Evolutionary conservation across 2,888 invertebrate species (phyloP).

Genomic region (Chymomyza amoena): DNA sequence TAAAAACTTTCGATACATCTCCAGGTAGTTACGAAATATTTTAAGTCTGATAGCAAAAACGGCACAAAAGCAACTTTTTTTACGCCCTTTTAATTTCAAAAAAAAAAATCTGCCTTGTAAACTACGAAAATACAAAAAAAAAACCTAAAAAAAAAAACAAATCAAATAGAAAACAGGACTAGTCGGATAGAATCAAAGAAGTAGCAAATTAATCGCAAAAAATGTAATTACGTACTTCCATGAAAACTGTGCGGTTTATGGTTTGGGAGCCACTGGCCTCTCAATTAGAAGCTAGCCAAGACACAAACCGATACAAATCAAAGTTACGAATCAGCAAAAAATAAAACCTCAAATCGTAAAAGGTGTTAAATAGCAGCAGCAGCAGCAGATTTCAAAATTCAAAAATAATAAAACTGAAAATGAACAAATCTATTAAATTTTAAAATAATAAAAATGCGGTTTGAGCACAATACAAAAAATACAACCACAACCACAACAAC

Average conservation of each 20-base stretch:
- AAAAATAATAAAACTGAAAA: constrained; percentile 31
- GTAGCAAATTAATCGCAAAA: constrained; percentile 4
- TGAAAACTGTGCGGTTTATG: neutral
- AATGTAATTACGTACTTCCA: constrained; percentile 9
- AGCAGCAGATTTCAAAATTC: constrained; percentile 73
- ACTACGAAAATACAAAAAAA: constrained; percentile 37
- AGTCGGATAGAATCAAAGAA: constrained; percentile 32
- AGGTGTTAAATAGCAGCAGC: constrained; percentile 48
- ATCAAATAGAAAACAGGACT: constrained; percentile 34
- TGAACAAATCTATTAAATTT: constrained; percentile 21
- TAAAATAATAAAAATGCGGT: constrained; percentile 45
- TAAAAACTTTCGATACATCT: constrained; percentile 54
- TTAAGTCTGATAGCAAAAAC: constrained; percentile 52
- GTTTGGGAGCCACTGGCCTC: neutral
- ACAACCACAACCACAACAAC: constrained; percentile 33
- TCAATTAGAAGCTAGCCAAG: neutral
- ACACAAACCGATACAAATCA: constrained; percentile 15
- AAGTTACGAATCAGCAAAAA: constrained; percentile 39
- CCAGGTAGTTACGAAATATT: constrained; percentile 59
- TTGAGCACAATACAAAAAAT: constrained; percentile 14
- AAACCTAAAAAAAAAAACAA: neutral
- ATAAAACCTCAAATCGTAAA: constrained; percentile 40
- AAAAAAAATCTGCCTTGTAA: constrained; percentile 58
- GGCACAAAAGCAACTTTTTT: constrained; percentile 49
- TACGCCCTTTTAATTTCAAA: constrained; percentile 10